Conservation (phyloP, 2,797 vertebrate genomes). For the Alcedo atthis region DNA sequence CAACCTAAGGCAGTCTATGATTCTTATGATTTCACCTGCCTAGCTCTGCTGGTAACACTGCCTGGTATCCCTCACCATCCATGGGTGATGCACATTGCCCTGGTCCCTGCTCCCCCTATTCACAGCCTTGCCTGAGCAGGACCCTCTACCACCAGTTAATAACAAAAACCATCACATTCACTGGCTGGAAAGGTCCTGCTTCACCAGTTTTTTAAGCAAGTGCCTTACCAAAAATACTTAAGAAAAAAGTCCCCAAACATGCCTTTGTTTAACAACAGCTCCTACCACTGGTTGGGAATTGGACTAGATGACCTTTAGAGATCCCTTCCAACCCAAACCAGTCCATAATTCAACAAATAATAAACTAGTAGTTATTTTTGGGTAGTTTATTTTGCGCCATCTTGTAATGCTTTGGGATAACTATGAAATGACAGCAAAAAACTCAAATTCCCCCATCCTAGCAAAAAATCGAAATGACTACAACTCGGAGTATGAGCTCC, state of each 20-base stretch:
- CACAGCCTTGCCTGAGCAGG: rapidly evolving
- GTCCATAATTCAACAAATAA: neutral
- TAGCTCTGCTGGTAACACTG: neutral
- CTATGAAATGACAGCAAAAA: neutral
- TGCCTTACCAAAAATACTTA: neutral
- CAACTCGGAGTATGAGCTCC: neutral
- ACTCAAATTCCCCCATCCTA: neutral
- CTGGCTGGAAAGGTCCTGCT: neutral
- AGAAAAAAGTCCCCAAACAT: neutral
- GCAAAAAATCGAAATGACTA: neutral
- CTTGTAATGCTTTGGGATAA: neutral
- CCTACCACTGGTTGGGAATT: neutral
- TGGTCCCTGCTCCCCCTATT: neutral
- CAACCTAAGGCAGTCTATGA: neutral
- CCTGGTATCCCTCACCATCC: too few relatives aligned
- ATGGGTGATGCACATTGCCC: rapidly evolving
- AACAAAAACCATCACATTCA: neutral
- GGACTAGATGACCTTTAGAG: too few relatives aligned
- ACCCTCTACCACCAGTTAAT: neutral
- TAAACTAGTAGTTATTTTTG: neutral
- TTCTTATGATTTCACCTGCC: neutral
- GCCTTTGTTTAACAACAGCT: neutral
- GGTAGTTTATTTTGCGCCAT: neutral
- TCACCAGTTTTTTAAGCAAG: neutral
- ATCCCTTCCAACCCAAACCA: too few relatives aligned